Conservation (phyloP, 2,888 invertebrate genomes). For the Campoplex nolae region DNA sequence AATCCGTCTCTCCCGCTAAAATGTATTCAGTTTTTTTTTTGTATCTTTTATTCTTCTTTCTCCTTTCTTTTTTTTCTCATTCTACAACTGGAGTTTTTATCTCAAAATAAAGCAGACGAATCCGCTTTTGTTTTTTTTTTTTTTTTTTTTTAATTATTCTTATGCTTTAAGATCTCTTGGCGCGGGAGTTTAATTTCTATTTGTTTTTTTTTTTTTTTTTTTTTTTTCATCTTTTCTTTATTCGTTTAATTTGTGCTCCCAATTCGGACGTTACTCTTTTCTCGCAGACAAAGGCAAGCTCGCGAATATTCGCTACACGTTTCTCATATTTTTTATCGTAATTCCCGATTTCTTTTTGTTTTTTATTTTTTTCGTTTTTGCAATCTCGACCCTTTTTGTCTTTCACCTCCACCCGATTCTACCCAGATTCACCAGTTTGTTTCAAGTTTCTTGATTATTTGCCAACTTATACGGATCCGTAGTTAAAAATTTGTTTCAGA, state of each 20-base stretch:
- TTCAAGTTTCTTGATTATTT: constrained; percentile 68
- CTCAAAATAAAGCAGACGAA: constrained; percentile 79
- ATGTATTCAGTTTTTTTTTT: constrained; percentile 73
- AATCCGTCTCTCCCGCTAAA: constrained; percentile 75
- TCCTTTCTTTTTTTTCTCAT: constrained; percentile 51
- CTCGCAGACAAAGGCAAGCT: constrained; percentile 69
- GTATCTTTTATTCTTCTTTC: constrained; percentile 13
- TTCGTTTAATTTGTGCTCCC: constrained; percentile 70
- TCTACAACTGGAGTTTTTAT: constrained; percentile 77
- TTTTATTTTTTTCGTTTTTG: too few relatives aligned
- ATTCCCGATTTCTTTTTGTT: constrained; percentile 14
- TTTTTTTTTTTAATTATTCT: constrained; percentile 72
- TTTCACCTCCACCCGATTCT: constrained; percentile 8
- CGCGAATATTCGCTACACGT: constrained; percentile 64
- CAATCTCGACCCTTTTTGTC: not conserved
- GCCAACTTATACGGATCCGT: constrained; percentile 64
- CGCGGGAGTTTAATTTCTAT: constrained; percentile 75
- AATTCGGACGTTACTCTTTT: constrained; percentile 68
- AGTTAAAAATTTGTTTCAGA: constrained; percentile 81
- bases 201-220: constrained; percentile 71
- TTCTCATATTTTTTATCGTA: constrained; percentile 60
- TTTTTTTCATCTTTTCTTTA: constrained; percentile 73
- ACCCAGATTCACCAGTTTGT: constrained; percentile 53
- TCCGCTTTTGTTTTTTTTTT: constrained; percentile 75
- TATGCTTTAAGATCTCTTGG: constrained; percentile 78